Evolutionary conservation across 1,140 invertebrate species (phyloP).

Genomic region (Diorhabda elongata): DNA sequence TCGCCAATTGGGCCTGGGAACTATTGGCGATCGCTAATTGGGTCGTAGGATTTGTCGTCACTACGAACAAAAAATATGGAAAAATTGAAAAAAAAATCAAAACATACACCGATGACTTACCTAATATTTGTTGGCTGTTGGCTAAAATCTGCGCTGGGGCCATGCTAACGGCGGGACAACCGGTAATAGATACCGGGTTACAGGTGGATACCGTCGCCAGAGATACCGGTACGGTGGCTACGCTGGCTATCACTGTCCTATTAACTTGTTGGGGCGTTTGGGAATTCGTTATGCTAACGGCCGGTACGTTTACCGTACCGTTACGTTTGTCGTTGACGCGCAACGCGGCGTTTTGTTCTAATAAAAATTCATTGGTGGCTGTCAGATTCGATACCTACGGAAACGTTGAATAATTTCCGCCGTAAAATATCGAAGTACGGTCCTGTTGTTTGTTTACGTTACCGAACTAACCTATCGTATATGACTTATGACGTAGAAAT

Average conservation of each 20-base stretch:
- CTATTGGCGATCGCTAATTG: constrained; percentile 43
- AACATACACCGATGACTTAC: constrained; percentile 27
- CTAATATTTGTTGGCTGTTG: constrained; percentile 46
- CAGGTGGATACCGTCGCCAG: constrained; percentile 52
- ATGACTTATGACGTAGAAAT: too few species aligned
- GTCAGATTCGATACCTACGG: constrained; percentile 56
- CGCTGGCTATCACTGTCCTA: constrained; percentile 58
- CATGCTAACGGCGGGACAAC: constrained; percentile 60
- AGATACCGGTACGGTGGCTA: constrained; percentile 62
- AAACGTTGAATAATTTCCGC: neutral
- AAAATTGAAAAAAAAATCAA: neutral
- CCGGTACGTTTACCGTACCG: constrained; percentile 54
- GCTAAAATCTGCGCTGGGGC: constrained; percentile 49
- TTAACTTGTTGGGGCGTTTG: constrained; percentile 53
- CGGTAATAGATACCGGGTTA: constrained; percentile 52
- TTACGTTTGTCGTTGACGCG: constrained; percentile 60
- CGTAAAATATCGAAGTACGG: too few species aligned
- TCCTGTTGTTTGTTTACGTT: too few species aligned
- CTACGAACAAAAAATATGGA: constrained; percentile 28
- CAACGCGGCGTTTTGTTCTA: constrained; percentile 76
- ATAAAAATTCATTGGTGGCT: constrained; percentile 76
- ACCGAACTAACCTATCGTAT: too few species aligned
- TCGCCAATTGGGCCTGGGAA: constrained; percentile 40
- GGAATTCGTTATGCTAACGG: constrained; percentile 57
- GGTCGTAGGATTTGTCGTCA: constrained; percentile 45